Evolutionary conservation across 2,888 invertebrate species (phyloP).

Genomic region (Andricus quercusramuli): DNA sequence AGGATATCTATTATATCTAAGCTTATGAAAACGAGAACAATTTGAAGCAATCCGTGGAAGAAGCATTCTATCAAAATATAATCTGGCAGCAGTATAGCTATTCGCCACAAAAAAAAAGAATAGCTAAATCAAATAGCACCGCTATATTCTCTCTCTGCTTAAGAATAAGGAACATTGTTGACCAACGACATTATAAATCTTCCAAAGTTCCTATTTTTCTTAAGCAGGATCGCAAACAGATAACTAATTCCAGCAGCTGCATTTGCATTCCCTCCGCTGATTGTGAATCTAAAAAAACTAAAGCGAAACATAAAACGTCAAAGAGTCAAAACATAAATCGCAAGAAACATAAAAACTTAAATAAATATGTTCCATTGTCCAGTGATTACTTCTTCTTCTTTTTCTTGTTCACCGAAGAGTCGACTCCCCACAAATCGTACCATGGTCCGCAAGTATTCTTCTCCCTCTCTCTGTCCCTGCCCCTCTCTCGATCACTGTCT

Average conservation of each 20-base stretch:
- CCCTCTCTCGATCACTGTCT: conserved; percentile 77
- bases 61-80: not conserved
- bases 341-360: conserved; percentile 43
- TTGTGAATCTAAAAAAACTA: conserved; percentile 36
- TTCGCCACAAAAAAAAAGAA: not conserved
- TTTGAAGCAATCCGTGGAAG: not conserved
- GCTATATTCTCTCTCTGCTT: not conserved
- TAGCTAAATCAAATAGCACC: conserved; percentile 20
- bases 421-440: conserved; percentile 93
- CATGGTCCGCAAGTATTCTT: conserved; percentile 90
- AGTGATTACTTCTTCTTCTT: conserved; percentile 71
- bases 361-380: conserved; percentile 46
- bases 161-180: not conserved
- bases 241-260: not conserved
- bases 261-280: conserved; percentile 4
- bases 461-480: conserved; percentile 75
- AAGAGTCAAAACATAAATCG: conserved; percentile 44
- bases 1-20: not conserved
- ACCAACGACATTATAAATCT: not conserved
- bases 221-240: not conserved
- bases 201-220: not conserved
- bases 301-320: conserved; percentile 49
- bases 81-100: not conserved
- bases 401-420: conserved; percentile 84
- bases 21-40: conserved; percentile 20